Evolutionary conservation across 2,888 invertebrate species (phyloP).

Genomic region (Pristionchus exspectatus): DNA sequence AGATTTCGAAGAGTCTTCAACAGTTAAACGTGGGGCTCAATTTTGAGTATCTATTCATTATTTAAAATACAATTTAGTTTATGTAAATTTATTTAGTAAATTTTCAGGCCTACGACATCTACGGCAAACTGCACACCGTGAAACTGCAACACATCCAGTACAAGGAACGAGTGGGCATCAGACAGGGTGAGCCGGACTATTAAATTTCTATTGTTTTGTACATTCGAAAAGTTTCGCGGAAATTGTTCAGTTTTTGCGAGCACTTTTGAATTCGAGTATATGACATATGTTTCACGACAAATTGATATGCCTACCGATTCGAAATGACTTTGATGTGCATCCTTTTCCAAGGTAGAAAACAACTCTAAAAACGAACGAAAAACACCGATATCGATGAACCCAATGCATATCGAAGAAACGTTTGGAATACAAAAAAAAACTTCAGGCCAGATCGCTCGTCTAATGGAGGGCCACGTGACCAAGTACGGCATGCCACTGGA

Average conservation of each 20-base stretch:
- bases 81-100: background rate
- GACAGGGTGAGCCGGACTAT: constrained; percentile 87
- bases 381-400: too few relatives aligned
- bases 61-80: background rate
- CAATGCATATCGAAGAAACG: too few relatives aligned
- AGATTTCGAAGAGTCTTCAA: background rate
- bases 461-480: constrained; percentile 85
- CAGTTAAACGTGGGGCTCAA: background rate
- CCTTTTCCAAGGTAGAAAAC: too few relatives aligned
- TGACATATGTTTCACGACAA: background rate
- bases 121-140: constrained; percentile 98
- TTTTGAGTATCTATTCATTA: background rate
- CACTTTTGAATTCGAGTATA: background rate
- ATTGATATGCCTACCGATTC: background rate
- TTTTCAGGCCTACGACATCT: constrained; percentile 92
- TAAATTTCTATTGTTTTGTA: too few relatives aligned
- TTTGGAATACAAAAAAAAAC: background rate
- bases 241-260: too few relatives aligned
- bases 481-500: constrained; percentile 94
- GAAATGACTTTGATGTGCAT: too few relatives aligned
- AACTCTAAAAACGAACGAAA: too few relatives aligned
- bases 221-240: too few relatives aligned
- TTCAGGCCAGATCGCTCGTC: constrained; percentile 58
- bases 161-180: constrained; percentile 95
- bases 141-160: constrained; percentile 98